A percentile compares a stretch with the other conserved stretches of the same genome.
These are phyloP conservation scores for Epizoanthus fatuus DNA, from an alignment of 92 coral and sea anemone genomes.

Conservation along the genomic window DNA sequence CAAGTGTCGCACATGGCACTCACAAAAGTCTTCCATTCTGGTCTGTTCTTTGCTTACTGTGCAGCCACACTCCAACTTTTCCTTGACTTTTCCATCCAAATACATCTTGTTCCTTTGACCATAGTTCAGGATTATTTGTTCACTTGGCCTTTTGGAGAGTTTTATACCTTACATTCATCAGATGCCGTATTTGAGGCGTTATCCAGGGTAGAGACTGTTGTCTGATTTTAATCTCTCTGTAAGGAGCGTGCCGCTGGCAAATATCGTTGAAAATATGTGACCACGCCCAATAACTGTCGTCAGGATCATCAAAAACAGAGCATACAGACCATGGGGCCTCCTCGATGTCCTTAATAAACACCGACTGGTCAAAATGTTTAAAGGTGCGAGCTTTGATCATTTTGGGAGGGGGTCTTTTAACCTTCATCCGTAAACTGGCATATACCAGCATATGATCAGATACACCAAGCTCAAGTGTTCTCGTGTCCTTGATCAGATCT, in stretches of 20 bases:
- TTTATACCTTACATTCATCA: constrained; percentile 57
- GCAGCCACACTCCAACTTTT: no score
- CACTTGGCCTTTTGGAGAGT: constrained; percentile 28
- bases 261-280: constrained; percentile 39
- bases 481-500: constrained; percentile 18
- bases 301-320: constrained; percentile 47
- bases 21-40: no score
- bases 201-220: constrained; percentile 65
- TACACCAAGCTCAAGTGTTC: constrained; percentile 25
- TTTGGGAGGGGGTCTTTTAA: constrained; percentile 51
- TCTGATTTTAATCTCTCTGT: constrained; percentile 51
- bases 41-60: no score
- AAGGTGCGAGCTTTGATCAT: constrained; percentile 37
- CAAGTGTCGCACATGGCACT: no score
- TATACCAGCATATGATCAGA: constrained; percentile 54
- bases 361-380: constrained; percentile 19
- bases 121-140: constrained; percentile 38
- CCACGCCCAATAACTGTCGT: constrained; percentile 63
- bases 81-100: no score
- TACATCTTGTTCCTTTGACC: constrained; percentile 5
- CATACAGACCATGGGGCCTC: constrained; percentile 58
- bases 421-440: constrained; percentile 21
- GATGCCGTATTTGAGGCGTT: constrained; percentile 56
- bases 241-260: constrained; percentile 49
- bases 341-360: constrained; percentile 34